Base-by-base conservation (phyloP, 2,797 vertebrate genomes). In the Silurus aristotelis region DNA sequence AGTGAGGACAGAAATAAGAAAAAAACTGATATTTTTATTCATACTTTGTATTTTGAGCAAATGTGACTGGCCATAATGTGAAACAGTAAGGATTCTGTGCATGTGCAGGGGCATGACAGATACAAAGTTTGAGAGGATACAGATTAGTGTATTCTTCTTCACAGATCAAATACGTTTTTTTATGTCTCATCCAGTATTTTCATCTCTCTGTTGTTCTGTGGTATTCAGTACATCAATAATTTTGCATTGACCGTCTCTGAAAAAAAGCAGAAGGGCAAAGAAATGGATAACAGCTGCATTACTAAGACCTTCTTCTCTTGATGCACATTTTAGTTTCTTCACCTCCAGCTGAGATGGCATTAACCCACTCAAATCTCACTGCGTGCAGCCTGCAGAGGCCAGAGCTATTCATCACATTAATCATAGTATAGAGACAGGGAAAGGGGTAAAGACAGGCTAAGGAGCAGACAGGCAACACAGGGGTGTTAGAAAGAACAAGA, bases 341-440 rank as follows among this genome's bases (percentile, higher is more conserved):
- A 27, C 19, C 43, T 43, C 22, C 46, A 75, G 85, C 80, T 88
- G 75, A 83, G 72, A 56, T 83, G 75, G 79, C 46, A 80, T 88
- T 87, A 87, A 1, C 85, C 64, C 64, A 70, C 80, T 82, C 48
- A 83, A 88, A 85, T 83, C 85, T 83, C 64, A 61, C 20, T n/a
- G 52, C 71, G 66, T 64, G 75, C 55, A 79, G 61, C 77, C 79
- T 80, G 70, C 83, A 38, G 84, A 76, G 75, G 75, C 76, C 85
- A 87, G 80, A 19, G 61, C 43, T 83, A 85, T 88, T 85, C 85
- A 87, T 88, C 83, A 87, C 71, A 75, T 27, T 73, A 52, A 52
- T 73, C 22, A 2, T 52, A 55, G 80, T 72, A 63, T 63, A 76
- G 31, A 61, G 3, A 12, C 81, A 70, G 7, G 1, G 66, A 64